Evolutionary conservation across 2,797 vertebrate species (phyloP), one percentile per base, ranked within the genome.

Genomic region (Galaxias olidus): DNA sequence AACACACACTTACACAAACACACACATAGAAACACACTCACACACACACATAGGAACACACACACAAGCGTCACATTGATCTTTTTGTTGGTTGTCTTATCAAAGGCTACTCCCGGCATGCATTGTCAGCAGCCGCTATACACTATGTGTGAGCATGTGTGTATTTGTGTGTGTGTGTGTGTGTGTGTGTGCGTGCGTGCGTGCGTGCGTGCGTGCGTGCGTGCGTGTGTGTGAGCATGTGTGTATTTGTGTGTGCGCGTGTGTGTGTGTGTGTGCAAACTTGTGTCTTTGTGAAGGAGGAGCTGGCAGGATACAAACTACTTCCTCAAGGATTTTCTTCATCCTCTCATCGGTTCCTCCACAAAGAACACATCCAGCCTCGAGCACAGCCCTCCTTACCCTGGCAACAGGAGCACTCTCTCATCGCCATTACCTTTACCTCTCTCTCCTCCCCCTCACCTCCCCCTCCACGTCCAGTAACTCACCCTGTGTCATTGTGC

Each of bases 51-150:
- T 17, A 44, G 48, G 19, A 42, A 59, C 20, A 64, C 17, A 63
- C 20, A 45, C 11, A 55, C 8, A 63, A 50, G 50, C 49, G 70
- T 69, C 51, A 49, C 46, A 70, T 56, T 62, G 43, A 64, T 68
- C 47, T 10, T 45, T 18, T 19, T 61, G 64, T 66, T 61, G 63
- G 48, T 19, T 68, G 55, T 57, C 20, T 44, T 80, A 74, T 74
- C 62, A 6, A 53, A 74, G 73, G 59, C 58, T 66, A 45, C 69
- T 57, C 10, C 50, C 42, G 40, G 44, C 30, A 68, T 77, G 62
- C 69, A 61, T 50, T 59, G 61, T 74, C 77, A 73, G 61, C 69
- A 71, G 11, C 47, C 44, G 52, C 60, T 68, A 59, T 62, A 68
- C n/a, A n/a, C n/a, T 69, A 72, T 78, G 66, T 49, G 47, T 30